A percentile compares a stretch with the other conserved stretches of the same genome.
These are phyloP conservation scores for Coreoperca whiteheadi DNA, from an alignment of 2,113 vertebrate genomes.

Conservation along the genomic window DNA sequence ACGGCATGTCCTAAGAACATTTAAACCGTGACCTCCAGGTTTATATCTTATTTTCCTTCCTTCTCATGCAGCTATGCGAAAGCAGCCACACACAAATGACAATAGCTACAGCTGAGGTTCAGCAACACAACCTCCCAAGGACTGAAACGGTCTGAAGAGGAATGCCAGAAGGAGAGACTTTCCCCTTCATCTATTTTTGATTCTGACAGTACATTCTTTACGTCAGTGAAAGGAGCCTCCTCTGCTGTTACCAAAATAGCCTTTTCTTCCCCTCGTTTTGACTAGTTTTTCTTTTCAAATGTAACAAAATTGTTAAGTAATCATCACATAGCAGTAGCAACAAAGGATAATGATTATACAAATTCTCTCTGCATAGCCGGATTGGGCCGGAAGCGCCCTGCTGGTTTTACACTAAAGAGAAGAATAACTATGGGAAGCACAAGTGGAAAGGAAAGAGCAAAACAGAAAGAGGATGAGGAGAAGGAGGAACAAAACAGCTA, in stretches of 20 bases:
- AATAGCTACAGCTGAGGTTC: constrained; percentile 41
- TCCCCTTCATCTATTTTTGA: constrained; percentile 67
- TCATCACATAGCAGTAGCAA: constrained; percentile 52
- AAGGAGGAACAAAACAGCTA: constrained; percentile 39
- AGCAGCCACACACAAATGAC: constrained; percentile 21
- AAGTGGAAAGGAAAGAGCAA: constrained; percentile 23
- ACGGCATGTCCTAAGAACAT: constrained; percentile 45
- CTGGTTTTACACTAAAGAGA: constrained; percentile 47
- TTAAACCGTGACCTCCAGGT: constrained; percentile 39
- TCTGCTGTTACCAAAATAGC: constrained; percentile 64
- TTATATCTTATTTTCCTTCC: constrained; percentile 12
- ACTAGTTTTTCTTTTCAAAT: constrained; percentile 62
- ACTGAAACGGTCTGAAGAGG: constrained; percentile 23
- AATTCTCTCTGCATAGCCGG: constrained; percentile 37
- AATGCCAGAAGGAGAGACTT: constrained; percentile 59
- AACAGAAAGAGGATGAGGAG: constrained; percentile 53
- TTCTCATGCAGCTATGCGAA: constrained; percentile 14
- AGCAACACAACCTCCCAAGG: constrained; percentile 38
- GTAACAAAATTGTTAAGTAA: constrained; percentile 55
- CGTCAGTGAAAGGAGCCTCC: constrained; percentile 52
- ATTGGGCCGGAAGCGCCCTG: constrained; percentile 49
- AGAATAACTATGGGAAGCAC: constrained; percentile 42
- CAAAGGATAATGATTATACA: constrained; percentile 53
- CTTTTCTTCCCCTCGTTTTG: constrained; percentile 38
- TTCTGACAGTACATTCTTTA: constrained; percentile 62